Base-by-base conservation (phyloP, 2,113 vertebrate genomes). In the Oryzias curvinotus region DNA sequence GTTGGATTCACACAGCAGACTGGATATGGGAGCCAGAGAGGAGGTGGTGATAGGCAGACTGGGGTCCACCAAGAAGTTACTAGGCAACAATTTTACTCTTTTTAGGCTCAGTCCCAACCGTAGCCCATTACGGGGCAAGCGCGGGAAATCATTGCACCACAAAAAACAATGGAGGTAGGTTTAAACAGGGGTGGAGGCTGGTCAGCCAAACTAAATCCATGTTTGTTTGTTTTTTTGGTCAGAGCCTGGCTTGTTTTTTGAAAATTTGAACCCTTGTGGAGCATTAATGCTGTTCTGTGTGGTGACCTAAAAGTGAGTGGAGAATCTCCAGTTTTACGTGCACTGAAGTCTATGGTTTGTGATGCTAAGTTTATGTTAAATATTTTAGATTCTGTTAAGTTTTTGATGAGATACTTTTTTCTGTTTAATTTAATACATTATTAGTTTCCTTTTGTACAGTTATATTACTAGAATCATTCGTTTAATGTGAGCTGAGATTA, bases 161-260 rank as follows among this genome's bases (percentile, higher is more conserved):
- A 74, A 57, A 26, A 74, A 74, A 5, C 77, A 63, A 54, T 5
- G 55, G 87, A 92, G 92, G 93, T 94, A 91, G 0, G 42, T 81
- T 28, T 54, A 47, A 55, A 45, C 8, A 46, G 26, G 42, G 30
- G 16, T 51, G 4, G 6, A 45, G 41, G 14, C 8, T 5, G 5
- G 48, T 8, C 48, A 17, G 55, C 17, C 45, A 41, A 21, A 30
- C 12, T 1, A 3, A 21, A 48, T 57, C 57, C 23, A 36, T n/a
- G 2, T 19, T 19, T 3, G 14, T 5, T 14, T 46, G 47, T 46
- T 65, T 47, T 19, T 7, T 48, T 12, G 49, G 1, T 7, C n/a
- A 19, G 45, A 1, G 14, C 2, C 5, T 15, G 1, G 5, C 28
- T 60, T 19, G 5, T 23, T 10, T 5, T 16, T 21, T 2, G 19